These are phyloP conservation scores for Chondrilla cf. caribensis DNA, from an alignment of 37 sponge, comb jelly and placozoan species.

Conservation along the genomic window DNA sequence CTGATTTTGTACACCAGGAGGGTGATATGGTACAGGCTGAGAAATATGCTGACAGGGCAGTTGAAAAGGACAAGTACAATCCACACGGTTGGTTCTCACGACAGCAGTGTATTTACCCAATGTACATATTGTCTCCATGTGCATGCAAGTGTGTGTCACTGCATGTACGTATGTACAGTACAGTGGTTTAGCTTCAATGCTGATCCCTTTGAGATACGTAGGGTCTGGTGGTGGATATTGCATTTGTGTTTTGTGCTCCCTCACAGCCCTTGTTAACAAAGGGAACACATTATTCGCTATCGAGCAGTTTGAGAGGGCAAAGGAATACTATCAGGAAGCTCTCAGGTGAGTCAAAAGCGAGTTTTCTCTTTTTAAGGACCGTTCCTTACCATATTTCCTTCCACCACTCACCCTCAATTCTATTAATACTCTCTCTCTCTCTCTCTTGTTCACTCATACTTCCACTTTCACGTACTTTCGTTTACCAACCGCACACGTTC, in stretches of 20 bases:
- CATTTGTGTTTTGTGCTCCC: too few species aligned
- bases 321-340: conserved; percentile 89
- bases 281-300: conserved; percentile 75
- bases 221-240: too few species aligned
- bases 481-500: too few species aligned
- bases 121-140: too few species aligned
- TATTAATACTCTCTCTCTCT: neutral
- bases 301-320: conserved; percentile 70
- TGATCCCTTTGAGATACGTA: too few species aligned
- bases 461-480: too few species aligned
- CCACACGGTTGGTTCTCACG: conserved; percentile 55
- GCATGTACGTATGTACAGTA: too few species aligned
- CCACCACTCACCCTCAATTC: neutral
- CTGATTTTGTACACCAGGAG: conserved; percentile 38
- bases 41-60: conserved; percentile 86
- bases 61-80: conserved; percentile 84
- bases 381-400: neutral
- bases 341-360: conserved; percentile 24
- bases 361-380: neutral
- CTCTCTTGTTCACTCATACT: too few species aligned
- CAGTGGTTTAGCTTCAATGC: too few species aligned
- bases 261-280: conserved; percentile 93
- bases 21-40: conserved; percentile 79
- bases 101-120: too few species aligned
- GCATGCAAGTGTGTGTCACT: too few species aligned